Percentiles rank a stretch among this genome's conserved stretches.
Evolutionary conservation across 2,113 vertebrate species (phyloP).

Genomic region (Caracal caracal): DNA sequence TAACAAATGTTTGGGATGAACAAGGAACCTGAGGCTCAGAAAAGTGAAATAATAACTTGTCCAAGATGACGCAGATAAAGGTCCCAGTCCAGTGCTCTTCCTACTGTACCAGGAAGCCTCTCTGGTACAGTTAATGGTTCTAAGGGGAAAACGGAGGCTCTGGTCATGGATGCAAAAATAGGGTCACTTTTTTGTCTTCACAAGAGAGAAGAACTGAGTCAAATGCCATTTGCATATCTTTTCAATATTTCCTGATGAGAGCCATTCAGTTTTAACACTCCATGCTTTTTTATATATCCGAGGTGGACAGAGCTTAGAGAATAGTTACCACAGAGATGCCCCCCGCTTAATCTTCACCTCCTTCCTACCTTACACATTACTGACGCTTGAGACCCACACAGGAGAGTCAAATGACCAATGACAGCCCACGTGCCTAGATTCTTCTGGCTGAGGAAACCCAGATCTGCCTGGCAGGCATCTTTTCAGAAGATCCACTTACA

Average conservation of each 20-base stretch:
- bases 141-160: neutral
- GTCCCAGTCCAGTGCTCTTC: neutral
- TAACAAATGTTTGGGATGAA: conserved; percentile 58
- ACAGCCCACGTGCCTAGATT: neutral
- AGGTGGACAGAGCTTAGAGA: conserved; percentile 10
- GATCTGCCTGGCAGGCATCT: neutral
- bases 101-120: neutral
- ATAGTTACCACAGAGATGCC: neutral
- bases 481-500: conserved; percentile 44
- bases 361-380: neutral
- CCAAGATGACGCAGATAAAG: conserved; percentile 21
- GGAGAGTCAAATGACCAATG: neutral
- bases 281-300: neutral
- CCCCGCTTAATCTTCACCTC: neutral
- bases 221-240: conserved; percentile 53
- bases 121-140: conserved; percentile 16
- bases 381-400: neutral
- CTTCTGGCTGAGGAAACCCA: conserved; percentile 29
- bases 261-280: neutral
- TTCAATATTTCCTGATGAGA: neutral
- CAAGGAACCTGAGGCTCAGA: conserved; percentile 33
- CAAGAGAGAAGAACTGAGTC: conserved; percentile 4
- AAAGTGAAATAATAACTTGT: conserved; percentile 47
- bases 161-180: neutral
- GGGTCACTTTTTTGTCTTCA: neutral